A percentile compares a stretch with the other conserved stretches of the same genome.
Evolutionary conservation across 1,140 invertebrate species (phyloP).

Genomic region (Listronotus bonariensis): DNA sequence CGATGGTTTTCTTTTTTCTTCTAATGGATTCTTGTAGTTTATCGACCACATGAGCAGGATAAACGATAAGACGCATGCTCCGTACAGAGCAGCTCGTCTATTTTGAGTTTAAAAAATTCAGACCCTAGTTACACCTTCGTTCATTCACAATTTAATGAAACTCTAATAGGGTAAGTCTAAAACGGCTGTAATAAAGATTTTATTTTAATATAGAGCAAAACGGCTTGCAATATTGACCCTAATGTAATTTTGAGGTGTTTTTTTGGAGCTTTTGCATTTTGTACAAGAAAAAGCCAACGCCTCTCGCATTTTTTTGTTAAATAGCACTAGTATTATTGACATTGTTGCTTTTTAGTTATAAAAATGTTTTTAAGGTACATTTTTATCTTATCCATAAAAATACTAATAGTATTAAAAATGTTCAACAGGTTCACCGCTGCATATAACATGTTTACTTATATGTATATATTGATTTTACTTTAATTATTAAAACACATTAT

Average conservation of each 20-base stretch:
- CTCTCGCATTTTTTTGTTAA: background rate
- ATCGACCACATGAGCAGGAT: conserved; percentile 25
- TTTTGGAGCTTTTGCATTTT: background rate
- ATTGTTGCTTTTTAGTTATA: too few species aligned
- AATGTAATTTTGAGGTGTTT: background rate
- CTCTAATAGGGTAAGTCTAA: conserved; percentile 27
- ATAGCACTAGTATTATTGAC: too few species aligned
- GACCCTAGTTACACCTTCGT: conserved; percentile 3
- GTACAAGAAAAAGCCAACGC: conserved; percentile 1
- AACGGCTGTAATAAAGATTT: too few species aligned
- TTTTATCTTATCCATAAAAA: background rate
- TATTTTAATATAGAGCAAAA: too few species aligned
- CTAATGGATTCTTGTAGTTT: conserved; percentile 13
- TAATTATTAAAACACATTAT: too few species aligned
- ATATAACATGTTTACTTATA: background rate
- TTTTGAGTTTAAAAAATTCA: conserved; percentile 20
- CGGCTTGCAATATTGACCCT: background rate
- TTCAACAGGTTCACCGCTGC: conserved; percentile 2
- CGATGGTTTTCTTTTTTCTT: background rate
- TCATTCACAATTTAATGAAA: conserved; percentile 23
- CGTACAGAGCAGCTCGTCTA: background rate
- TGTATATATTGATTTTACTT: conserved; percentile 1
- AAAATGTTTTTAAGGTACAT: background rate
- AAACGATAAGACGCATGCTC: conserved; percentile 11
- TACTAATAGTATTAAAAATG: background rate